Evolutionary conservation across 2,888 invertebrate species (phyloP).

Genomic region (Folsomia manolachei): DNA sequence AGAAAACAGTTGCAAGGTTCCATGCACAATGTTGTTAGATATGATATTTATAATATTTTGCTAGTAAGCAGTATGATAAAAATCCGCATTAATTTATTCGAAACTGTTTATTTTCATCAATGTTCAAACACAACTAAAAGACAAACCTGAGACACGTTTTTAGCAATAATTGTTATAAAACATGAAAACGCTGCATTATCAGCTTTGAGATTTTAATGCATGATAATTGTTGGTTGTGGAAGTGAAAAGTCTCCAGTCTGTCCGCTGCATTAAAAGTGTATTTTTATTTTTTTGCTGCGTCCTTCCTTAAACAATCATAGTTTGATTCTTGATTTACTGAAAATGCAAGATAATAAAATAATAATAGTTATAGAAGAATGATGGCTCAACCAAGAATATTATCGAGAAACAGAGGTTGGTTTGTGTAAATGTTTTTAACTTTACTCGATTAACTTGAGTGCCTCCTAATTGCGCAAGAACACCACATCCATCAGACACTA

Average conservation of each 20-base stretch:
- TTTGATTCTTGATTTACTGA: constrained; percentile 2
- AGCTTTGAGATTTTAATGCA: background rate
- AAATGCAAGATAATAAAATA: background rate
- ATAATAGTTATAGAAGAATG: background rate
- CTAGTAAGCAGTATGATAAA: no score
- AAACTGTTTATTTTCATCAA: no score
- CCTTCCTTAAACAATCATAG: background rate
- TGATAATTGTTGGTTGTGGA: background rate
- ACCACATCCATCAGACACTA: no score
- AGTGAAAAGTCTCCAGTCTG: background rate
- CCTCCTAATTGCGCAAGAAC: constrained; percentile 47
- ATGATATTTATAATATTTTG: no score
- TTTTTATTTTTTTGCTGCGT: background rate
- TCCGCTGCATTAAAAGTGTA: background rate
- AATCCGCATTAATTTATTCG: no score
- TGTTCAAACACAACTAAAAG: no score
- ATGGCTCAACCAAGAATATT: background rate
- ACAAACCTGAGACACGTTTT: background rate
- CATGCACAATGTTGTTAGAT: no score
- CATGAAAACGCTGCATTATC: background rate
- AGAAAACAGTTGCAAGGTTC: no score
- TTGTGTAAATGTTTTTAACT: constrained; percentile 27
- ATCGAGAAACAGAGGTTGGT: constrained; percentile 19
- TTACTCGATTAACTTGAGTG: constrained; percentile 48
- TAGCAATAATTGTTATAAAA: background rate